These are phyloP conservation scores for Neuroscelio doddi DNA, from an alignment of 2,888 invertebrate genomes.

Conservation along the genomic window DNA sequence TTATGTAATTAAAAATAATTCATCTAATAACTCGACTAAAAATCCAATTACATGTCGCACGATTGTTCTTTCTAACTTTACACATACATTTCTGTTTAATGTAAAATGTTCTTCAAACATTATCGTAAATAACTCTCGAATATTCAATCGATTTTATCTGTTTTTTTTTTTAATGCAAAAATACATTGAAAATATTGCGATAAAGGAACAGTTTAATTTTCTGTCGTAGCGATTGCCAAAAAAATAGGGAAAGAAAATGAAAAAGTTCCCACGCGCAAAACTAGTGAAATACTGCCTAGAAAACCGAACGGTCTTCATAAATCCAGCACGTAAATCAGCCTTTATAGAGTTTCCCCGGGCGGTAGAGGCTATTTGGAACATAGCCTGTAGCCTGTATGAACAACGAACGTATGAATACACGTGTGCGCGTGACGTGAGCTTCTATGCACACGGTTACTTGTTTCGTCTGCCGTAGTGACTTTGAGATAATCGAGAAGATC, in stretches of 20 bases:
- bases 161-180: too few species aligned
- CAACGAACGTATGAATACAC: constrained; percentile 30
- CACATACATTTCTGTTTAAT: too few species aligned
- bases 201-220: neutral
- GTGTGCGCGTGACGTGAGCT: constrained; percentile 28
- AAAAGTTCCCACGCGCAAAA: constrained; percentile 48
- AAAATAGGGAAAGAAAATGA: constrained; percentile 29
- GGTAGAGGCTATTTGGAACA: constrained; percentile 55
- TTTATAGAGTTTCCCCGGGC: constrained; percentile 63
- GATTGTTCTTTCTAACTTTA: too few species aligned
- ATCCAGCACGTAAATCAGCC: constrained; percentile 69
- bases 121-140: too few species aligned
- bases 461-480: constrained; percentile 23
- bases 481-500: constrained; percentile 42
- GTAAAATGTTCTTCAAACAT: too few species aligned
- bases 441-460: constrained; percentile 24
- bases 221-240: constrained; percentile 4
- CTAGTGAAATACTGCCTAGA: constrained; percentile 63
- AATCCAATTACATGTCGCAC: too few species aligned
- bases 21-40: too few species aligned
- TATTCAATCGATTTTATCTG: too few species aligned
- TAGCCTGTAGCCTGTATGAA: constrained; percentile 33
- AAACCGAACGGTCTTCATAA: constrained; percentile 69
- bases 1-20: too few species aligned
- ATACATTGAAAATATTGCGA: constrained; percentile 33